Evolutionary conservation across 2,888 invertebrate species (phyloP), one percentile per base, ranked within the genome.

Genomic region (Junonia oenone): DNA sequence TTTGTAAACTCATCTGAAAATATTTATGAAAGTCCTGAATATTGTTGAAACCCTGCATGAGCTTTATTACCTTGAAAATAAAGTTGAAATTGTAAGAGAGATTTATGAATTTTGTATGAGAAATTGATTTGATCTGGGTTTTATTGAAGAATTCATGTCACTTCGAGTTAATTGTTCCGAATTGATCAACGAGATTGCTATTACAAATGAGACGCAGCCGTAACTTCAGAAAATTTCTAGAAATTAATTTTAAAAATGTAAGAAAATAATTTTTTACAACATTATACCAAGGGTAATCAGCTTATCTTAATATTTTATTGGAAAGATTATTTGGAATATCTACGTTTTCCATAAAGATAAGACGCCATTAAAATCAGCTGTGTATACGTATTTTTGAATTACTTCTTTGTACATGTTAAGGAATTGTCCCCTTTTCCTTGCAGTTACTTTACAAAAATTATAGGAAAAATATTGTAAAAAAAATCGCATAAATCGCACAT

Each of bases 1-100:
- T 78, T 80, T 81, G 72, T 75, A 76, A 80, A 77, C 76, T 71
- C 67, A 49, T 62, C 69, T 68, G 67, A 70, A 75, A 78, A 76
- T 75, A 73, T 78, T 73, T 72, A 71, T 37, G 14, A 5, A 5
- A n/a, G 11, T 33, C 31, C 31, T 33, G n/a, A 33, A 33, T 33
- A 33, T 33, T 33, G 31, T 4, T 2, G 11, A 11, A 11, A 11
- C n/a, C 11, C 11, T 33, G 4, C n/a, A 4, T n/a, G 3, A 33
- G n/a, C 31, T 17, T 40, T 56, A 48, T 27, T 2, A 2, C 8
- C 1, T 6, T 15, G 6, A 1, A 6, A 19, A 51, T 29, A 56
- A 33, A 27, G 47, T 31, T 31, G 19, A 48, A 35, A 37, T 48
- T 48, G 11, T 14, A 26, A 22, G 19, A 51, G 14, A n/a, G n/a